Percentiles rank a stretch among this genome's conserved stretches.
Conservation (phyloP, 2,797 vertebrate genomes). For the Sebastes umbrosus region DNA sequence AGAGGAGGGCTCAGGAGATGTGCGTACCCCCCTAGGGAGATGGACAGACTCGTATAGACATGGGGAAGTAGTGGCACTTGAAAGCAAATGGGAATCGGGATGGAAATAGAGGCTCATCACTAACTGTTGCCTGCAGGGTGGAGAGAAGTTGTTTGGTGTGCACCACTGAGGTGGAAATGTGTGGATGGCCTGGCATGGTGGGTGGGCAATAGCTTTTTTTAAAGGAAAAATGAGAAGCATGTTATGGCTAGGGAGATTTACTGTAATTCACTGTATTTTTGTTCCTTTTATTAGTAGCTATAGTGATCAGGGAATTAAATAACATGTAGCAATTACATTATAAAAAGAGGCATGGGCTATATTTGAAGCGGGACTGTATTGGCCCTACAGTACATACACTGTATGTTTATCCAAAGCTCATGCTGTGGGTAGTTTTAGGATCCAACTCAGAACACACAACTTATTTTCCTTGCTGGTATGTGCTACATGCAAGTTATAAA, state of each 20-base stretch:
- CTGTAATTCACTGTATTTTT: conserved; percentile 3
- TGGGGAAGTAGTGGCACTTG: conserved; percentile 70
- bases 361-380: not conserved
- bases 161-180: conserved; percentile 77
- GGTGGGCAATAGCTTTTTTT: conserved; percentile 61
- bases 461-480: not conserved
- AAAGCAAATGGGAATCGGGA: conserved; percentile 76
- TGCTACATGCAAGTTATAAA: not conserved
- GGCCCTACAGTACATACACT: not conserved
- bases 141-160: conserved; percentile 71
- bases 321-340: not conserved
- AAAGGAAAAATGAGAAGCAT: conserved; percentile 23
- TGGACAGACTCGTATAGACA: conserved; percentile 64
- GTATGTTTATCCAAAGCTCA: conserved; percentile 3
- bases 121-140: conserved; percentile 71
- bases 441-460: not conserved
- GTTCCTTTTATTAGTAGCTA: not conserved
- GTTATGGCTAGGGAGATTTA: conserved; percentile 38
- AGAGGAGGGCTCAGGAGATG: conserved; percentile 60
- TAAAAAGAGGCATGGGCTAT: not conserved
- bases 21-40: conserved; percentile 58
- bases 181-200: conserved; percentile 57
- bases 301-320: not conserved
- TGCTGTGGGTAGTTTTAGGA: not conserved
- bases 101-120: conserved; percentile 75